These are phyloP conservation scores for Caenorhabditis zanzibari DNA, from an alignment of 2,888 invertebrate species.

Conservation along the genomic window DNA sequence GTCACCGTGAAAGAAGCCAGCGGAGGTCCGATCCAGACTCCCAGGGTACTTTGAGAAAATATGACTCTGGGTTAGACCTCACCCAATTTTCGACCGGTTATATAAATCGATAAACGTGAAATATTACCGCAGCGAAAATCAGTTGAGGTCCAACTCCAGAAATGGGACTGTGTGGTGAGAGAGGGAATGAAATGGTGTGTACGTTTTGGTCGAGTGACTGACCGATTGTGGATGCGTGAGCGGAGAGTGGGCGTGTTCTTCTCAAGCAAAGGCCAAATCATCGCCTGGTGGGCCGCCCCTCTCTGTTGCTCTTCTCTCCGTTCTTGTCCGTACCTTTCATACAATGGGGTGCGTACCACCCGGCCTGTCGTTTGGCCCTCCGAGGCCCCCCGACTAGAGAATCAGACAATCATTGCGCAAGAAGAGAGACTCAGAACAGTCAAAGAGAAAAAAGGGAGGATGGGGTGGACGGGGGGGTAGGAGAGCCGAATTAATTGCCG, in stretches of 20 bases:
- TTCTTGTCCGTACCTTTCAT: background rate
- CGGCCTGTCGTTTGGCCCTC: background rate
- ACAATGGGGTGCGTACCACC: background rate
- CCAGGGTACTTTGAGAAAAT: background rate
- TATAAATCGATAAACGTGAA: too few species aligned
- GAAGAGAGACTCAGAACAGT: background rate
- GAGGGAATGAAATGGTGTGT: background rate
- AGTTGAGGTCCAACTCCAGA: background rate
- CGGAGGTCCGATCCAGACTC: background rate
- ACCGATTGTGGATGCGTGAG: background rate
- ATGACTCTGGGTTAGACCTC: background rate
- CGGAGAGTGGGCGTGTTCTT: background rate
- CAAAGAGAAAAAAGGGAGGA: background rate
- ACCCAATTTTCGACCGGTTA: background rate
- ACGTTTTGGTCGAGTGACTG: background rate
- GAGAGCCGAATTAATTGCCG: conserved; percentile 6
- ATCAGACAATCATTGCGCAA: too few species aligned
- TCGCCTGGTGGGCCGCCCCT: background rate
- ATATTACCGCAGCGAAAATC: background rate
- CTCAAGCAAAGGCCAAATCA: too few species aligned
- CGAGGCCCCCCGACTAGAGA: background rate
- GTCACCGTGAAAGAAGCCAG: background rate
- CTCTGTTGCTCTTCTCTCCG: too few species aligned
- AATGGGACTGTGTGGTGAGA: background rate
- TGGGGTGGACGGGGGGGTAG: background rate